Evolutionary conservation across 2,113 vertebrate species (phyloP).

Genomic region (Spizaetus ornatus): DNA sequence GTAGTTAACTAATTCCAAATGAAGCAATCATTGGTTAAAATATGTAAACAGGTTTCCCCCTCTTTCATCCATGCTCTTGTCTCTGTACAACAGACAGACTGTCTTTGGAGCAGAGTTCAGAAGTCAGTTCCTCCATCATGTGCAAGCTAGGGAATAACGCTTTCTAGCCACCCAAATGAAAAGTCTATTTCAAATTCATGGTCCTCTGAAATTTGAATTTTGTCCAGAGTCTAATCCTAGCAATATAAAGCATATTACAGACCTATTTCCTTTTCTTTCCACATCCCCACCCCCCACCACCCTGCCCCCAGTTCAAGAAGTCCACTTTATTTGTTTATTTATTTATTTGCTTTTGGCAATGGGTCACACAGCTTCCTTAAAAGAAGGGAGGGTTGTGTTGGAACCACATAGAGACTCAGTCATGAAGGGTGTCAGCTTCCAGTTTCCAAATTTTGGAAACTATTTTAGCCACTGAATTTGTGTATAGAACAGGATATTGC

Average conservation of each 20-base stretch:
- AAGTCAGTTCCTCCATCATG: neutral
- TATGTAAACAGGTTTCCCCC: neutral
- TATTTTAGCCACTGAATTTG: neutral
- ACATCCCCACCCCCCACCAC: neutral
- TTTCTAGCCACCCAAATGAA: neutral
- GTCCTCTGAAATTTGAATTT: neutral
- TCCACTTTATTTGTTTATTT: neutral
- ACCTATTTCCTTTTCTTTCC: neutral
- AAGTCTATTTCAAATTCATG: neutral
- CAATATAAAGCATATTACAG: neutral
- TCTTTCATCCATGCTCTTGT: neutral
- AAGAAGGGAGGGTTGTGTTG: neutral
- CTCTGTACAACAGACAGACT: neutral
- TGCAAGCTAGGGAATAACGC: neutral
- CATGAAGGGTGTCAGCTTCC: rapidly evolving
- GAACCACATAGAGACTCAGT: neutral
- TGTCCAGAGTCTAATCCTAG: neutral
- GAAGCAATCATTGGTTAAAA: neutral
- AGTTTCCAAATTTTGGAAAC: neutral
- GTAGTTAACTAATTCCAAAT: neutral
- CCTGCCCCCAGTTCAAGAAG: rapidly evolving
- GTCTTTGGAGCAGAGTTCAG: neutral
- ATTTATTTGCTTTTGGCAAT: neutral
- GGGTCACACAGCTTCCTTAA: neutral
- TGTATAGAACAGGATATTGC: neutral